Evolutionary conservation across 1,140 invertebrate species (phyloP), one percentile per base, ranked within the genome.

Genomic region (Saccostrea cuccullata): DNA sequence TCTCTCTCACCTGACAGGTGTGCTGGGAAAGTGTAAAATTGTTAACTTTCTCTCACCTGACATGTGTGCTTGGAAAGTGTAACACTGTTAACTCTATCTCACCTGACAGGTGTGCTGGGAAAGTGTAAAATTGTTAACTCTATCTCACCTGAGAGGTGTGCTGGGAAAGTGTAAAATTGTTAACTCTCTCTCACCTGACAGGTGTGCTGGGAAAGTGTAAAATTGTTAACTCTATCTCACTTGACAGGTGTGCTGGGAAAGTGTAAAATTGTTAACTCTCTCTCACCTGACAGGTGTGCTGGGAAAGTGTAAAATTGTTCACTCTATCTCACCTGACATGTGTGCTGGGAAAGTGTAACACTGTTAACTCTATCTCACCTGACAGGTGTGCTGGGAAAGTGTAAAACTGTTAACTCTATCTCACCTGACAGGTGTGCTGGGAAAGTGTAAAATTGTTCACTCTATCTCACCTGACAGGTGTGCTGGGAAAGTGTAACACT

Each of bases 241-340:
- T 67, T 89, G 84, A 47, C 89, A 58, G 0, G 84, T 26, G 58
- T 91, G 85, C 23, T 89, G 83, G 55, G 30, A 36, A 1, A 36
- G 30, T 36, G 30, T 36, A 36, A 36, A 36, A n/a, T n/a, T n/a
- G n/a, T n/a, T n/a, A n/a, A n/a, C n/a, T n/a, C n/a, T n/a, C n/a
- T n/a, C 30, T 36, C 30, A 90, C 88, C 82, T 89, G 86, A 47
- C 89, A 58, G 0, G 84, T 26, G 58, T 91, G 85, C 23, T 89
- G 83, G 55, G 30, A 36, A 36, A 36, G 30, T 36, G 30, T 36
- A 36, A 36, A 36, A n/a, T n/a, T n/a, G n/a, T n/a, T n/a, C n/a
- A n/a, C n/a, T n/a, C n/a, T n/a, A n/a, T n/a, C 30, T 36, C 30
- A 90, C 88, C 82, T 89, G 86, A 47, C 89, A 58, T 0, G 84